phyloP scores from a whole-genome alignment of 2,113 vertebrate species.

The Tichodroma muraria region DNA sequence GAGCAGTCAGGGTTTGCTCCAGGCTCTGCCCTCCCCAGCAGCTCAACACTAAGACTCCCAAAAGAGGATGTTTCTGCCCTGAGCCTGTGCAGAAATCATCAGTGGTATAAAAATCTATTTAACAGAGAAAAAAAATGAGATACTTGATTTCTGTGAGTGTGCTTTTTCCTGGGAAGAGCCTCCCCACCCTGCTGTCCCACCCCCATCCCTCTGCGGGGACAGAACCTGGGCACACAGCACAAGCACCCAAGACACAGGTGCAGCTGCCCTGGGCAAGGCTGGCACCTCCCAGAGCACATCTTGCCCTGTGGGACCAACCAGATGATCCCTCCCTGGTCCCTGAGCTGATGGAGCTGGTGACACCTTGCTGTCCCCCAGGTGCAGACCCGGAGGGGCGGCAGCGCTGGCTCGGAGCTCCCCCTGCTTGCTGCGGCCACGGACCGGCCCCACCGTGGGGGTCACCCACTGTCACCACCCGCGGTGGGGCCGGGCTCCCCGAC shows the following conservation, averaged over 20 bases:
- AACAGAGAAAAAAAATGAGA: background rate
- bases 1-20: background rate
- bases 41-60: background rate
- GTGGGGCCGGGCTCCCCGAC: fast-evolving
- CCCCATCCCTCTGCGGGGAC: background rate
- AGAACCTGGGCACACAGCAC: background rate
- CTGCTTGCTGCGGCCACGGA: background rate
- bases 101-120: background rate
- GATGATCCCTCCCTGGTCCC: too few species aligned
- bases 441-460: background rate
- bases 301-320: background rate
- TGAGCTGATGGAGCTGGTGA: too few species aligned
- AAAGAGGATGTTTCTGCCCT: background rate
- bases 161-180: background rate
- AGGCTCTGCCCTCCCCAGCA: background rate
- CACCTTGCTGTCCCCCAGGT: background rate
- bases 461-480: background rate
- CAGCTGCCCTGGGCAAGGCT: background rate
- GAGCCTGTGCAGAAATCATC: background rate
- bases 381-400: background rate
- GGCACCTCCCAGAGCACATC: background rate
- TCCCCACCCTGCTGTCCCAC: background rate
- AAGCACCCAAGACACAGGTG: fast-evolving
- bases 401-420: background rate
- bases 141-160: background rate